phyloP scores from a whole-genome alignment of 2,113 vertebrate species.

The Leucoraja erinaceus region DNA sequence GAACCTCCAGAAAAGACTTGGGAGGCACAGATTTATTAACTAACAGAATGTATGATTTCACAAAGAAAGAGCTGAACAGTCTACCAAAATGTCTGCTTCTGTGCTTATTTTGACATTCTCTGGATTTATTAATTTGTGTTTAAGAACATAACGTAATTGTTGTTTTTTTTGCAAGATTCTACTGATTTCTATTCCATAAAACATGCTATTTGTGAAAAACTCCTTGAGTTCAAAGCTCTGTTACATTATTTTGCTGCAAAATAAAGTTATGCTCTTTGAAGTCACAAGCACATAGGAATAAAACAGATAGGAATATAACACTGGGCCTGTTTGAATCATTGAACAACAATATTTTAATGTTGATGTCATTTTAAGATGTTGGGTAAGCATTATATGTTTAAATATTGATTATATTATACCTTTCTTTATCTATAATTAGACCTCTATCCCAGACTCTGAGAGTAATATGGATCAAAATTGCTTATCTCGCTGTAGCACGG shows the following conservation, averaged over 20 bases:
- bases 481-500: slow-evolving; percentile 93
- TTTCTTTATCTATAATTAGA: slow-evolving; percentile 48
- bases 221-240: neutral
- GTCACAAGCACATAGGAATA: neutral
- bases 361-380: neutral
- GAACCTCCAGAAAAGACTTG: neutral
- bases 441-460: slow-evolving; percentile 86
- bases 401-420: neutral
- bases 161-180: neutral
- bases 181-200: neutral
- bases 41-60: neutral
- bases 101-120: neutral
- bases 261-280: neutral
- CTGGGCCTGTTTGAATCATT: too few relatives aligned
- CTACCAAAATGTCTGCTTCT: neutral
- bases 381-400: neutral
- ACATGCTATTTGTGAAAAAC: neutral
- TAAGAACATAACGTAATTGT: neutral
- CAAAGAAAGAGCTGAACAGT: neutral
- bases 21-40: neutral
- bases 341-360: too few relatives aligned
- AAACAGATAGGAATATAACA: neutral
- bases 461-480: slow-evolving; percentile 90
- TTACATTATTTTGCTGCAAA: neutral
- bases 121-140: neutral